Conservation (phyloP, 2,797 vertebrate genomes). For the Halcyon smyrnensis region DNA sequence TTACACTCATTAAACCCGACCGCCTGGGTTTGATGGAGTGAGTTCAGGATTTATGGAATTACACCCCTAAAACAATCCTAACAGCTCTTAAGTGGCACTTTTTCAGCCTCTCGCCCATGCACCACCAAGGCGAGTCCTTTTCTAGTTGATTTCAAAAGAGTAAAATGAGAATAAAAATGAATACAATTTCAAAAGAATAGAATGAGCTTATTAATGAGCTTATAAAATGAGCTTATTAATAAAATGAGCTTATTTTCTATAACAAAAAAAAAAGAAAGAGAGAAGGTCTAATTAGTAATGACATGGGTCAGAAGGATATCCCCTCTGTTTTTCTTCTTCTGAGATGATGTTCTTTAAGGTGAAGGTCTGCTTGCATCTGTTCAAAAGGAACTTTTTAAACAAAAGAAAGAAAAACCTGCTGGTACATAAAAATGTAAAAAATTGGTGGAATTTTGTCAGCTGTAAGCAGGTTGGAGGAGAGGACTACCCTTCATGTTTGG, state of each 20-base stretch:
- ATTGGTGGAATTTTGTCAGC: not conserved
- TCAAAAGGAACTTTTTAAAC: conserved; percentile 44
- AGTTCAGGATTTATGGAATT: conserved; percentile 55
- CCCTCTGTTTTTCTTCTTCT: conserved; percentile 35
- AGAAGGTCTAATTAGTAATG: not conserved
- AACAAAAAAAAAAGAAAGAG: not conserved
- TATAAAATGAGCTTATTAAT: too few relatives aligned
- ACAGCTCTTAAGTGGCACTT: conserved; percentile 65
- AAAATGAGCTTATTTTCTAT: not conserved
- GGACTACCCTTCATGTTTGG: not conserved
- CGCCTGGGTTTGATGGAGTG: conserved; percentile 46
- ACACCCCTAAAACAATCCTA: not conserved
- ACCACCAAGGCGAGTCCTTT: conserved; percentile 28
- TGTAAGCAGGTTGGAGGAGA: not conserved
- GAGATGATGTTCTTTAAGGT: not conserved
- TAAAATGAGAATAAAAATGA: not conserved
- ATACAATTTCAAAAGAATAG: too few relatives aligned
- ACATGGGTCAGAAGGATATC: conserved; percentile 27
- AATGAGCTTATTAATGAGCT: too few relatives aligned
- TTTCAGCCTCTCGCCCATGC: conserved; percentile 71
- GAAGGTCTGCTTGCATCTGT: conserved; percentile 28
- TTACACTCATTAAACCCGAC: conserved; percentile 73
- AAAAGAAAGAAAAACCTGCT: conserved; percentile 2
- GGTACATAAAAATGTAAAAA: not conserved
- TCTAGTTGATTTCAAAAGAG: not conserved